phyloP scores from a whole-genome alignment of 2,888 invertebrate genomes.

The Gortyna flavago region DNA sequence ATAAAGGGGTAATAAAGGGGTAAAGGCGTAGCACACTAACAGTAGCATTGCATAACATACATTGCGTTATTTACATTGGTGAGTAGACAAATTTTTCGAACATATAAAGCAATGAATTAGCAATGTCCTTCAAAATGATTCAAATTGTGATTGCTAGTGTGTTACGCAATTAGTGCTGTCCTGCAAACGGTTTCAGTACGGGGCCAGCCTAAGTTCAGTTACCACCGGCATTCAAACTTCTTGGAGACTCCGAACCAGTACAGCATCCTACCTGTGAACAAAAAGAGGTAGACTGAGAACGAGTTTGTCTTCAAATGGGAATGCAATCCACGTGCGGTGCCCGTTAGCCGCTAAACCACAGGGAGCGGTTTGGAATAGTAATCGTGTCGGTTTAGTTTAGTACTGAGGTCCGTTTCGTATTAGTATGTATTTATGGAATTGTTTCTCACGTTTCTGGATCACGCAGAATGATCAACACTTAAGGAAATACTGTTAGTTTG shows the following conservation, averaged over 20 bases:
- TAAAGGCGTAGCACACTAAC: too few species aligned
- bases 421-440: slow-evolving; percentile 58
- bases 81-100: too few species aligned
- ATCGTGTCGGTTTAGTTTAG: slow-evolving; percentile 48
- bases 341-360: slow-evolving; percentile 69
- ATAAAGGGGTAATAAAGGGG: too few species aligned
- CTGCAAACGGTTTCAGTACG: too few species aligned
- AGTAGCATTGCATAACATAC: too few species aligned
- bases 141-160: too few species aligned
- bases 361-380: slow-evolving; percentile 66
- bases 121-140: too few species aligned
- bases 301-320: slow-evolving; percentile 52
- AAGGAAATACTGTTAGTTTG: neutral
- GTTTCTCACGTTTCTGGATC: slow-evolving; percentile 55
- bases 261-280: slow-evolving; percentile 65
- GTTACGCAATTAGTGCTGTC: too few species aligned
- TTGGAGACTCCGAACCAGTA: slow-evolving; percentile 39
- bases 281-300: slow-evolving; percentile 48
- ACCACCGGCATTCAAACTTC: slow-evolving; percentile 37
- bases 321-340: slow-evolving; percentile 71
- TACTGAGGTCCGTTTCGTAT: slow-evolving; percentile 27
- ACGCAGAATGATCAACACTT: neutral
- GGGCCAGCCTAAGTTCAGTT: slow-evolving; percentile 1
- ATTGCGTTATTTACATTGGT: too few species aligned
- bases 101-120: too few species aligned